phyloP scores from a whole-genome alignment of 2,888 invertebrate species.

The Amphipoea lucens region DNA sequence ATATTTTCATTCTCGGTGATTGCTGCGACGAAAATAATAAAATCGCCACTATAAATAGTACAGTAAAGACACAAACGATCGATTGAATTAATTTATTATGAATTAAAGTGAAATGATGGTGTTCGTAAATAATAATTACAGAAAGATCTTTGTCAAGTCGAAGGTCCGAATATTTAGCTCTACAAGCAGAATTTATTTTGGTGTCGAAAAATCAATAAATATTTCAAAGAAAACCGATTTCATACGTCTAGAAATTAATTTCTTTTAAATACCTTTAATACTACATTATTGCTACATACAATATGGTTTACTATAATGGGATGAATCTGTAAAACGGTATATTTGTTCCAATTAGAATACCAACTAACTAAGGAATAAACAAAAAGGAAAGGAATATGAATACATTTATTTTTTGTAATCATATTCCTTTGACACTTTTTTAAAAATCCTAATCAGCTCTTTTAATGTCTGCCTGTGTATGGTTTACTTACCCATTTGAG shows the following conservation, averaged over 20 bases:
- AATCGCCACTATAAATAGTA: conserved; percentile 24
- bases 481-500: neutral
- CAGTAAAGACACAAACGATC: conserved; percentile 7
- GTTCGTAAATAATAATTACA: conserved; percentile 10
- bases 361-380: neutral
- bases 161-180: neutral
- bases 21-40: conserved; percentile 37
- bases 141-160: neutral
- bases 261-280: too few relatives aligned
- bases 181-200: conserved; percentile 10
- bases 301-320: neutral
- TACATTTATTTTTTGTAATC: too few relatives aligned
- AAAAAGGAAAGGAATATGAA: neutral
- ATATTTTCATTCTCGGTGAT: conserved; percentile 9
- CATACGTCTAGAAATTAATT: neutral
- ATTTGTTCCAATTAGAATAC: neutral
- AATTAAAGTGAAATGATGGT: conserved; percentile 15
- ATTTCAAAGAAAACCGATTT: neutral
- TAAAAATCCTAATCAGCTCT: neutral
- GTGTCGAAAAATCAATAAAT: neutral
- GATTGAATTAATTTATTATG: conserved; percentile 15
- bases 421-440: too few relatives aligned
- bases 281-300: conserved; percentile 2
- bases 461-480: neutral
- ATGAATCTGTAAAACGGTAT: neutral